Conservation (phyloP, 2,113 vertebrate species). For the Laticauda colubrina region DNA sequence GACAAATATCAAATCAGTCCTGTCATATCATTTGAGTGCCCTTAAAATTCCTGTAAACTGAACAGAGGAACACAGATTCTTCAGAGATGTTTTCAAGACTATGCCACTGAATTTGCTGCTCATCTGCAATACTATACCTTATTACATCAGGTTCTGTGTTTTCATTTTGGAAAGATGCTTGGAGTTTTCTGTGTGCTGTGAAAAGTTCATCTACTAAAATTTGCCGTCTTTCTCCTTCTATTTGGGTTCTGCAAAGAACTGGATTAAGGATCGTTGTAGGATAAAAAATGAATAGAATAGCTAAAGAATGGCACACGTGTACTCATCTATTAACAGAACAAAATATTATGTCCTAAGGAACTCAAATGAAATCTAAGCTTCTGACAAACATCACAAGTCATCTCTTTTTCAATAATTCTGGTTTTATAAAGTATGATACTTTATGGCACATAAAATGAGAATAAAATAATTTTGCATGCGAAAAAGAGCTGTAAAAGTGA, state of each 20-base stretch:
- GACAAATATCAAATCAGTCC: neutral
- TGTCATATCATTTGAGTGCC: neutral
- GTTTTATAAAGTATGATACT: neutral
- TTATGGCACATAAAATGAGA: neutral
- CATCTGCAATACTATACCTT: constrained; percentile 61
- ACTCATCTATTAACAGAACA: neutral
- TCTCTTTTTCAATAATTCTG: neutral
- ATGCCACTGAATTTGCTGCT: fast-evolving
- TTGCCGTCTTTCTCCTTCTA: constrained; percentile 93
- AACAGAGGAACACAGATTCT: neutral
- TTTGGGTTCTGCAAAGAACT: constrained; percentile 79
- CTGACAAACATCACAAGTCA: neutral
- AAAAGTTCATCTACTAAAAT: constrained; percentile 89
- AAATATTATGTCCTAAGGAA: neutral
- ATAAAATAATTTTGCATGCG: neutral
- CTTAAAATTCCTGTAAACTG: neutral
- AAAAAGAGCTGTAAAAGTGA: neutral
- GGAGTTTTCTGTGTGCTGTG: constrained; percentile 86
- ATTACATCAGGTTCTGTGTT: constrained; percentile 73
- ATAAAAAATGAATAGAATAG: neutral
- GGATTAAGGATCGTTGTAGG: constrained; percentile 68
- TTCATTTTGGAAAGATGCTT: constrained; percentile 84
- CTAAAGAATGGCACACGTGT: neutral
- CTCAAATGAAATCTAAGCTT: neutral
- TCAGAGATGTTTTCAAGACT: neutral